Evolutionary conservation across 2,113 vertebrate genomes (phyloP).

Genomic region (Anas platyrhynchos): DNA sequence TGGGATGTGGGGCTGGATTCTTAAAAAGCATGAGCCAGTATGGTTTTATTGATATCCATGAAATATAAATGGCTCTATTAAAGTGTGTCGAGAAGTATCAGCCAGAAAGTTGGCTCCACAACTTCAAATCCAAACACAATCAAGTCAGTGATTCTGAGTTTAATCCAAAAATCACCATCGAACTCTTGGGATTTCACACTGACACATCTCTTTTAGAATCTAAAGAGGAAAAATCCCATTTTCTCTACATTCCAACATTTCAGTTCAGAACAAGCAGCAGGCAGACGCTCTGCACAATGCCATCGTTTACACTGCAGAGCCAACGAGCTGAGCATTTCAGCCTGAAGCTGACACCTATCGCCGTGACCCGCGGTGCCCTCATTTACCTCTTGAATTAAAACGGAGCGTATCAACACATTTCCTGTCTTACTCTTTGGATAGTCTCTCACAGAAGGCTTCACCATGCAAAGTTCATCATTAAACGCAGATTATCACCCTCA

Average conservation of each 20-base stretch:
- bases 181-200: not conserved
- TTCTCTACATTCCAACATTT: not conserved
- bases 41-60: not conserved
- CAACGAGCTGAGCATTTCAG: not conserved
- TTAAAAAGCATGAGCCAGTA: not conserved
- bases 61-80: not conserved
- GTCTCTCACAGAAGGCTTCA: not conserved
- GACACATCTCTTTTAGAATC: conserved; percentile 11
- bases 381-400: conserved; percentile 34
- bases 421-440: not conserved
- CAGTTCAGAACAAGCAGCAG: not conserved
- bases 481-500: conserved; percentile 23
- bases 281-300: not conserved
- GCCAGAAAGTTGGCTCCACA: not conserved
- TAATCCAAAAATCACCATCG: not conserved
- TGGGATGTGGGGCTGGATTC: not conserved
- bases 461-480: conserved; percentile 29
- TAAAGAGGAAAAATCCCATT: not conserved
- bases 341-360: not conserved
- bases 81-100: not conserved
- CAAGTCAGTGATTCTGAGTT: not conserved
- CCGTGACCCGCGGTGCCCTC: not conserved
- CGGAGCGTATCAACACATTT: not conserved
- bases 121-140: not conserved
- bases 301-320: not conserved